Evolutionary conservation across 2,888 invertebrate species (phyloP), one percentile per base, ranked within the genome.

Genomic region (Ischnura elegans): DNA sequence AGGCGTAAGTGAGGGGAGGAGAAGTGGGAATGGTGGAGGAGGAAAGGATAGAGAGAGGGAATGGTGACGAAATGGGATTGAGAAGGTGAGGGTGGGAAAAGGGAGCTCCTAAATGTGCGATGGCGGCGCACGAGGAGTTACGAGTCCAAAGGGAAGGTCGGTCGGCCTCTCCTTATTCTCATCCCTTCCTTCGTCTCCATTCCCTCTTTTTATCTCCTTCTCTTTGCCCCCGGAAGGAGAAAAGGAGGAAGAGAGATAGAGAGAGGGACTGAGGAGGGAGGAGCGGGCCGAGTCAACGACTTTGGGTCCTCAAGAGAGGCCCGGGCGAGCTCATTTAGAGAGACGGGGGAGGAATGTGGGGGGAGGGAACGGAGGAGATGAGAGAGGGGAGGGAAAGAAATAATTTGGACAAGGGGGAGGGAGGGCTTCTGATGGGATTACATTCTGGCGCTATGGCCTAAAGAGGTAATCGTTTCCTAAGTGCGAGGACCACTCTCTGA

Each of bases 361-460:
- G 36, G 90, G 36, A 10, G 29, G 36, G 46, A 16, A 86, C 45
- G n/a, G 25, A 46, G 10, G 85, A 45, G 45, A 86, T 10, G 86
- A 86, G 42, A 87, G 87, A 25, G 51, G 51, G 51, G 51, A 19
- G 51, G 8, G 19, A 51, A 19, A 51, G 55, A 55, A 87, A 87
- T 87, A 51, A 87, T 87, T 87, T 61, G 90, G 90, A 87, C 51
- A 51, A 55, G 87, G 42, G 29, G 45, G 90, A 55, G 87, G 42
- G 29, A 66, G 90, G 42, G 86, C 90, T 90, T n/a, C 90, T 90
- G 90, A 90, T 90, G 55, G 90, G 90, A 90, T 90, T 90, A 90
- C 55, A 90, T 90, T 90, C 90, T 55, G 90, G 66, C 55, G 55
- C 51, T 29, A 55, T 51, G 16, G 8, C 21, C 25, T 42, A 51